Evolutionary conservation across 1,140 invertebrate species (phyloP).

Genomic region (Notospermus geniculatus): DNA sequence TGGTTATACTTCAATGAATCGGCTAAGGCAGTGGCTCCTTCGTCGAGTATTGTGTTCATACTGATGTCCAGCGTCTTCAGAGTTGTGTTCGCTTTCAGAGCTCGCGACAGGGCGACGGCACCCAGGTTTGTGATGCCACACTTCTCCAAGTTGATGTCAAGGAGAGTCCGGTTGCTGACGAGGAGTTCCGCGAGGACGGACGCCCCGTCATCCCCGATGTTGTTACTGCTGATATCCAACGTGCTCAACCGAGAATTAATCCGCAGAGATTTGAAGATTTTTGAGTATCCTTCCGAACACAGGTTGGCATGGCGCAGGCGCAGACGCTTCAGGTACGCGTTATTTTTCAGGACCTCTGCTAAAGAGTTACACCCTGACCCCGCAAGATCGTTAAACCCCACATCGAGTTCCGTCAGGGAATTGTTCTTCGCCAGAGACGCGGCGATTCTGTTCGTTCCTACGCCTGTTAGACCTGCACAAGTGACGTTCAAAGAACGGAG

Average conservation of each 20-base stretch:
- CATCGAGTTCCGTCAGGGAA: constrained; percentile 14
- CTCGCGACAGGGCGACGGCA: constrained; percentile 36
- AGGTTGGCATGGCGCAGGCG: too few relatives aligned
- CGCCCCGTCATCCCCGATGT: constrained; percentile 40
- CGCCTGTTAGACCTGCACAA: constrained; percentile 26
- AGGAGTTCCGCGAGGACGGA: constrained; percentile 40
- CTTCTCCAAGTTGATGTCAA: constrained; percentile 47
- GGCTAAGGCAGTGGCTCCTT: constrained; percentile 39
- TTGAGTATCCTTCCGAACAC: too few relatives aligned
- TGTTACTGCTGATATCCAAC: constrained; percentile 46
- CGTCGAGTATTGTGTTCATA: constrained; percentile 45
- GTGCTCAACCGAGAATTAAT: constrained; percentile 34
- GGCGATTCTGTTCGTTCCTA: constrained; percentile 7
- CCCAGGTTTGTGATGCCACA: constrained; percentile 42
- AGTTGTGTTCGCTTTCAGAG: constrained; percentile 41
- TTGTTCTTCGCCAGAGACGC: constrained; percentile 12
- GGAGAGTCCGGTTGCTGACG: constrained; percentile 35
- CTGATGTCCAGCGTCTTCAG: constrained; percentile 44
- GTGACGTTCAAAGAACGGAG: constrained; percentile 45
- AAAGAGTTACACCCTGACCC: constrained; percentile 11
- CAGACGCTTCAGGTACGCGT: too few relatives aligned
- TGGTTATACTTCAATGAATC: constrained; percentile 41
- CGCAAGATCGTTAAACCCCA: constrained; percentile 19
- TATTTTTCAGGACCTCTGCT: constrained; percentile 5
- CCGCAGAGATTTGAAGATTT: constrained; percentile 25